These are phyloP conservation scores for Paedocypris micromegethes DNA, from an alignment of 2,797 vertebrate genomes.

Conservation along the genomic window DNA sequence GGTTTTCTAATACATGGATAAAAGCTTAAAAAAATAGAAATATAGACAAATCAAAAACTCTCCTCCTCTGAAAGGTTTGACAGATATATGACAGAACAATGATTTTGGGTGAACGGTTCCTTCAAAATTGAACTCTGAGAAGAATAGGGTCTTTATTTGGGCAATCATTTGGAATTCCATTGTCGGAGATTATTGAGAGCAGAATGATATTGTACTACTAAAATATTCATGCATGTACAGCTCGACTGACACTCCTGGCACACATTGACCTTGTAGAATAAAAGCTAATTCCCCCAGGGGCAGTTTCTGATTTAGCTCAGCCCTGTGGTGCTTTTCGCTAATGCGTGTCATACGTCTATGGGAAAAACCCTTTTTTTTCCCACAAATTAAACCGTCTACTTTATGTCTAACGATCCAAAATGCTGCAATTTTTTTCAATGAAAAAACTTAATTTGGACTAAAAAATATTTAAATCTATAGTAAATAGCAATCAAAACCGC, in stretches of 20 bases:
- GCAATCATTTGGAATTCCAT: conserved; percentile 18
- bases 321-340: conserved; percentile 33
- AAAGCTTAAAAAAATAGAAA: too few relatives aligned
- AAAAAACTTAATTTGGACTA: too few relatives aligned
- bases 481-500: too few relatives aligned
- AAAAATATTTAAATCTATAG: too few relatives aligned
- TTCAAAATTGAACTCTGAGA: not conserved
- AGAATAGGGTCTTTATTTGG: not conserved
- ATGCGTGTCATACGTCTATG: conserved; percentile 24
- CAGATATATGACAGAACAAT: not conserved
- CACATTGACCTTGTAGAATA: conserved; percentile 33
- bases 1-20: too few relatives aligned
- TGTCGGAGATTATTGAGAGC: conserved; percentile 8
- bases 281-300: conserved; percentile 23
- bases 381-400: conserved; percentile 16
- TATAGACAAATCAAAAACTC: too few relatives aligned
- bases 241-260: conserved; percentile 18
- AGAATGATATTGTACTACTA: conserved; percentile 12
- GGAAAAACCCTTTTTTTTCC: conserved; percentile 13
- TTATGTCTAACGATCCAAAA: not conserved
- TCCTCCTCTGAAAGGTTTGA: too few relatives aligned
- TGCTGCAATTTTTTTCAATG: too few relatives aligned
- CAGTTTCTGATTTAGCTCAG: conserved; percentile 17
- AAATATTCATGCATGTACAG: conserved; percentile 19
- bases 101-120: not conserved